Base-by-base conservation (phyloP, 2,888 invertebrate species). In the Spilosoma lubricipeda region DNA sequence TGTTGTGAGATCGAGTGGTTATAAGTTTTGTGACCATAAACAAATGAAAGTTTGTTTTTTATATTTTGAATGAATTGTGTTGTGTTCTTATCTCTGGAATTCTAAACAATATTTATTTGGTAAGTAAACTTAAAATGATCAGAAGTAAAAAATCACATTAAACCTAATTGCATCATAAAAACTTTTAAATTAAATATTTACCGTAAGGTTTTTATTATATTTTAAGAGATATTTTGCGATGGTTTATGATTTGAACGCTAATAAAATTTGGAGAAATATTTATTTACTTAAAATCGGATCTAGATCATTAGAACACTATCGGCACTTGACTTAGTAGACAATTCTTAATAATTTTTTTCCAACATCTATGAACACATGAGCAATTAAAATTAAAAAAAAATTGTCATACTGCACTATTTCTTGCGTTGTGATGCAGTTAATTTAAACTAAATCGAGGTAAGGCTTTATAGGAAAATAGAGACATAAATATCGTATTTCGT, bases 391-490 rank as follows among this genome's bases (percentile, higher is more conserved):
- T 69, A 18, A 23, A 73, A 18, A 23, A 73, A 39, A 15, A 2
- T 66, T 70, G 84, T 72, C 64, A 78, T 83, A 76, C 84, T 84
- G 83, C 33, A 64, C 63, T 39, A 71, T 73, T 69, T 73, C 70
- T 63, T 82, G 33, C 42, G 68, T 74, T 68, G 75, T 72, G 86
- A 89, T 90, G 91, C 89, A 90, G 89, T 93, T 91, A 76, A 67
- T 68, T 73, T 67, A 92, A 92, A 90, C 90, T 90, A 91, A 90
- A 90, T 88, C 80, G 87, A 87, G 89, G 91, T 89, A 89, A 90
- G 90, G 89, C 90, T 88, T 88, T 87, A 70, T 70, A 77, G 76
- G 67, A 82, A 67, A 88, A 92, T 74, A 78, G 88, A 85, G 92
- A 92, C 78, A 80, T 80, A 78, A 59, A 80, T 87, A 90, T 75